Evolutionary conservation across 2,113 vertebrate genomes (phyloP), one percentile per base, ranked within the genome.

Genomic region (Vulpes lagopus): DNA sequence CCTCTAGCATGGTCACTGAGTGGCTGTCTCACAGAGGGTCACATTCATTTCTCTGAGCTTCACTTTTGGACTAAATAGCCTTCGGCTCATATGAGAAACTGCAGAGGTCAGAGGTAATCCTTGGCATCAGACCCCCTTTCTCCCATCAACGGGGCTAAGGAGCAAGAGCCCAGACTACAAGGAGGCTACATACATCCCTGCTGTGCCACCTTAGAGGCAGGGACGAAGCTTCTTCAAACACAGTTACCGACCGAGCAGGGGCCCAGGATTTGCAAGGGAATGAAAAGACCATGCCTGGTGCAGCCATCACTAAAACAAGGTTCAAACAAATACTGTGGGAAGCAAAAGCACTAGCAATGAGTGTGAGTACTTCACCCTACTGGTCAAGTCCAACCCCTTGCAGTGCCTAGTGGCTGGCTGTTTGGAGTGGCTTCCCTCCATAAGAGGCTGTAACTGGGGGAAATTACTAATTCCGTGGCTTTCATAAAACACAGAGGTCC

Each of bases 401-500:
- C 23, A 1, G 25, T 0, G 43, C n/a, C 73, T 20, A 8, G 19
- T 0, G 49, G 85, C 86, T 69, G 69, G 59, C 74, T 95, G 19
- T 62, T 30, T 51, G 11, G 27, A 57, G 35, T 9, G 19, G 23
- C 23, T 32, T 59, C 59, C n/a, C 69, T 59, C 82, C 57, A 15
- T 32, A 57, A 78, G 51, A 62, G 17, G 69, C 74, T 2, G 3
- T 55, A 51, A 57, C 23, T 62, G 5, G 53, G 60, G 74, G 92
- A 88, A 87, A 86, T 81, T 55, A 65, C 73, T 22, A 80, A 91
- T 81, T 80, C 94, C 17, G 23, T 16, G 90, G 81, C 65, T 91
- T 96, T 97, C 95, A 78, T 27, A 80, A 89, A 87, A 92, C 51
- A 57, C 89, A 84, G 78, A 79, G 32, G 51, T 87, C 69, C 49